phyloP scores from a whole-genome alignment of 2,888 invertebrate species.

The Eristalis intricaria region DNA sequence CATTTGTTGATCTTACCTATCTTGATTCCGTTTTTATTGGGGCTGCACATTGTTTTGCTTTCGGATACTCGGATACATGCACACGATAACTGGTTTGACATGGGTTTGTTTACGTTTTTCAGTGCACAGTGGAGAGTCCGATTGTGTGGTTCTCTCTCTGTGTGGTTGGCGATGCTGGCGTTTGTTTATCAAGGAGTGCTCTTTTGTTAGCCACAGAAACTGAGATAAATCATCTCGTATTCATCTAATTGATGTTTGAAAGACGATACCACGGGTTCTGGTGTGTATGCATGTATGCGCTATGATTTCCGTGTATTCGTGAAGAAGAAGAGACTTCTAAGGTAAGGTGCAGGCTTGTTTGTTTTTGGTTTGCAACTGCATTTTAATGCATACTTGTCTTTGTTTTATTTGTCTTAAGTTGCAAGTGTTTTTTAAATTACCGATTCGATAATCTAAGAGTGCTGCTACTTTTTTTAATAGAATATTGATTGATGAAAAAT shows the following conservation, averaged over 20 bases:
- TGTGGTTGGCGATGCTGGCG: neutral
- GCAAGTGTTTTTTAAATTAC: too few relatives aligned
- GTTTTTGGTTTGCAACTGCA: neutral
- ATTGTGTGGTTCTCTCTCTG: too few relatives aligned
- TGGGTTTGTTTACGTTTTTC: conserved; percentile 63
- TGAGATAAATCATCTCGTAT: neutral
- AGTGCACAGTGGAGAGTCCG: conserved; percentile 23
- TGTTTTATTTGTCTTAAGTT: too few relatives aligned
- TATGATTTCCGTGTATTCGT: neutral
- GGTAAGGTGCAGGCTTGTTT: neutral
- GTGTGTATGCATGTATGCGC: neutral
- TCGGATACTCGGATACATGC: conserved; percentile 6
- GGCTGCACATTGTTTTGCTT: conserved; percentile 39
- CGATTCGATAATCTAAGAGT: too few relatives aligned
- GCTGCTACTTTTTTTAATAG: too few relatives aligned
- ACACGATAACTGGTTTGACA: conserved; percentile 44
- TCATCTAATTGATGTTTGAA: neutral
- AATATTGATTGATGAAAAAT: too few relatives aligned
- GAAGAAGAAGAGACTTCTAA: neutral
- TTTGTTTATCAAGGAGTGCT: neutral
- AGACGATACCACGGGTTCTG: neutral
- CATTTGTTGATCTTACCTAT: conserved; percentile 7
- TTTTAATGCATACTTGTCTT: too few relatives aligned
- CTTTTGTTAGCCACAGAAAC: neutral
- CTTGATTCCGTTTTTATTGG: neutral